A percentile compares a stretch with the other conserved stretches of the same genome.
These are phyloP conservation scores for Atopsyche davidsoni DNA, from an alignment of 1,140 invertebrate species.

Conservation along the genomic window DNA sequence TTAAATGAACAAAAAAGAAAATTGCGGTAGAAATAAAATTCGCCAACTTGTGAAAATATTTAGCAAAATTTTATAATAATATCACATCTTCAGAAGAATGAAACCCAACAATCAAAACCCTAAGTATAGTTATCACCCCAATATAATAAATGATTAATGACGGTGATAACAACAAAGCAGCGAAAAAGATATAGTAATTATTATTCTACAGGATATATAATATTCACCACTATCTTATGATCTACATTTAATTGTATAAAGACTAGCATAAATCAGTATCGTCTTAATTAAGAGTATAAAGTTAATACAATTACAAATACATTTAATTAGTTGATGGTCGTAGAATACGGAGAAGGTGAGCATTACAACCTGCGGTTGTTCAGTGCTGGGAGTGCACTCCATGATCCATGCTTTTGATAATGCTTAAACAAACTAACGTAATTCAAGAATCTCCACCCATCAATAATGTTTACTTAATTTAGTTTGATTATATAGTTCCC, in stretches of 20 bases:
- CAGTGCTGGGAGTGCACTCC: no score
- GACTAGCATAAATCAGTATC: constrained; percentile 31
- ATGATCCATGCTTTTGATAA: no score
- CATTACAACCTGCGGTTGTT: not conserved
- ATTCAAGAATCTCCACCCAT: no score
- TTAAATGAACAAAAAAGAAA: no score
- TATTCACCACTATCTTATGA: constrained; percentile 21
- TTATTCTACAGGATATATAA: constrained; percentile 4
- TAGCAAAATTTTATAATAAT: no score
- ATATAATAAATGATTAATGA: not conserved
- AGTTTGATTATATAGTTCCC: no score
- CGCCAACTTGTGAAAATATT: no score
- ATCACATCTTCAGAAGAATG: not conserved
- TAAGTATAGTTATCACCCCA: not conserved
- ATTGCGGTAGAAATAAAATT: no score
- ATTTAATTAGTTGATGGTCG: constrained; percentile 13
- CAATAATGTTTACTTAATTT: no score
- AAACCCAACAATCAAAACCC: not conserved
- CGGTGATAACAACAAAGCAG: not conserved
- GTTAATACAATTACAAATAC: constrained; percentile 15
- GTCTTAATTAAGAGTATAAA: constrained; percentile 25
- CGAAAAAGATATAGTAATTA: not conserved
- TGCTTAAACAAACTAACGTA: no score
- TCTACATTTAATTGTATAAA: constrained; percentile 25
- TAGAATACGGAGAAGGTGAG: constrained; percentile 2